Percentiles rank a stretch among this genome's conserved stretches.
phyloP scores from a whole-genome alignment of 2,113 vertebrate species.

The Pardalotus punctatus region DNA sequence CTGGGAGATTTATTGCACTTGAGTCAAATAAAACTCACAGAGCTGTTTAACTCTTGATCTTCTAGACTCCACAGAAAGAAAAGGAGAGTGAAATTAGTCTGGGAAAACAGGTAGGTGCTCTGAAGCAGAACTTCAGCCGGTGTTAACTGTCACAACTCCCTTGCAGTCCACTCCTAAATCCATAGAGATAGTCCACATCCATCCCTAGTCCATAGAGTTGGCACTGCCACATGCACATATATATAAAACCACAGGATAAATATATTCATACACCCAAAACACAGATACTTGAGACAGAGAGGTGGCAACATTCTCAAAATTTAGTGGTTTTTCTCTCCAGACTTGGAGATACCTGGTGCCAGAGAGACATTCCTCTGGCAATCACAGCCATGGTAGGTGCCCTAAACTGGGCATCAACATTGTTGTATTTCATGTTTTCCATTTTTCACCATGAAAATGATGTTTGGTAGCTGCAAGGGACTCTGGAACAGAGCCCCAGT shows the following conservation, averaged over 20 bases:
- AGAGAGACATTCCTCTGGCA: not conserved
- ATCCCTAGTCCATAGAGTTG: not conserved
- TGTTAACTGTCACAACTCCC: not conserved
- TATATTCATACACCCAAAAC: not conserved
- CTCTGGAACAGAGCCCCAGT: not conserved
- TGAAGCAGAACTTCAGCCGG: constrained; percentile 1
- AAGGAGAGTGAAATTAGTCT: constrained; percentile 18
- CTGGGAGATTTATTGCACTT: constrained; percentile 43
- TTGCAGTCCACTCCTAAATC: not conserved
- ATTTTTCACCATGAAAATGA: not conserved
- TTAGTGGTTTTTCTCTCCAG: not conserved
- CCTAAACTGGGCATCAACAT: not conserved
- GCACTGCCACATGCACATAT: not conserved
- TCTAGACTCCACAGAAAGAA: not conserved
- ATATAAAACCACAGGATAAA: not conserved
- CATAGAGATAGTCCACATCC: not conserved
- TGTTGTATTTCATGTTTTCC: not conserved
- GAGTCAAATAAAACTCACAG: constrained; percentile 37
- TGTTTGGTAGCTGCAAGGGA: not conserved
- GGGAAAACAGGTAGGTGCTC: not conserved
- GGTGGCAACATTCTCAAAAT: not conserved
- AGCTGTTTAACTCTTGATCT: constrained; percentile 55
- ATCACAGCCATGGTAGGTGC: not conserved
- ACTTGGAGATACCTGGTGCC: not conserved
- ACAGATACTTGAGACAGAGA: not conserved